Evolutionary conservation across 2,797 vertebrate species (phyloP), one percentile per base, ranked within the genome.

Genomic region (Platalea minor): DNA sequence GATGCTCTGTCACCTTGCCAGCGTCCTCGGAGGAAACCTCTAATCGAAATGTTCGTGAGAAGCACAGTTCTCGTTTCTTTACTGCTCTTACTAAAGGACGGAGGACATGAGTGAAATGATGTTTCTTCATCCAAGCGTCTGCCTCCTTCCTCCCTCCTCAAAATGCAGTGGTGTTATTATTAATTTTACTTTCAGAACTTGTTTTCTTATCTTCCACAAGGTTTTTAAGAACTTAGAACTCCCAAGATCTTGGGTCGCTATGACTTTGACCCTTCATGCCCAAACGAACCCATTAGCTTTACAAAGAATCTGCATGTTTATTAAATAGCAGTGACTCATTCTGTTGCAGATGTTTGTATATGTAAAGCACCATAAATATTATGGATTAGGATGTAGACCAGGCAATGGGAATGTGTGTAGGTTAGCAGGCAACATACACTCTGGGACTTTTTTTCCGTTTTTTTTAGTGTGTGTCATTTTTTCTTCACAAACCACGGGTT

Each of bases 281-380:
- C 17, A 5, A 83, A 85, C 1, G 17, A 92, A 93, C 48, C 60
- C 79, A 64, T 86, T 81, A 65, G 54, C 61, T 75, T 83, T 84
- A 67, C 43, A 88, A 91, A 81, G 79, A 95, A 95, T 83, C 65
- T 83, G 59, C 35, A 2, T 94, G 91, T 97, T 97, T 94, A 93
- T 93, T 80, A 92, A 90, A 93, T 28, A 88, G 60, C 63, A 92
- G 65, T 95, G 91, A 96, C 69, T 96, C 79, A 95, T 43, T 72
- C 67, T 31, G 24, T 63, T 59, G 68, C 88, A 96, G 91, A 86
- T 95, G 85, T 95, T 95, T 95, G 78, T 90, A 20, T 74, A 82
- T 74, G 88, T 64, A 79, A 81, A 96, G 56, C 69, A 67, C 46
- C 64, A 88, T 89, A 95, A 95, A 93, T 91, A 86, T 84, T 93